Evolutionary conservation across 2,113 vertebrate species (phyloP).

Genomic region (Acanthisitta chloris): DNA sequence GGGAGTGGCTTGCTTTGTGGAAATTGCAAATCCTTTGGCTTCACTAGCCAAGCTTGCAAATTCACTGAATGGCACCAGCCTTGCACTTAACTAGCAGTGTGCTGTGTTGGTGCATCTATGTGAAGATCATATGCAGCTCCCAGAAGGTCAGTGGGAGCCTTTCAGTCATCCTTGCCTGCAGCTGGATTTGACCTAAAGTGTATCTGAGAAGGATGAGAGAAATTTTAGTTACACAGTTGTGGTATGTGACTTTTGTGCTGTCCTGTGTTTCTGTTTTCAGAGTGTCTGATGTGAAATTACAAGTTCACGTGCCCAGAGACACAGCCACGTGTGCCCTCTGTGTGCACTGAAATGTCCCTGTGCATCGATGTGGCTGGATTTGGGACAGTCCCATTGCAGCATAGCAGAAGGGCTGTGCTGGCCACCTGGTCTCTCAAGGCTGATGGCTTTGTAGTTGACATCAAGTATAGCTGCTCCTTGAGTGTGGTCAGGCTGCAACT

Average conservation of each 20-base stretch:
- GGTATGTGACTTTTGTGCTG: background rate
- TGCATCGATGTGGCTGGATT: background rate
- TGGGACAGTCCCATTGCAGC: background rate
- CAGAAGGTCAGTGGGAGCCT: background rate
- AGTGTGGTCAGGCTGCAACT: rapidly evolving
- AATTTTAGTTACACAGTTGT: background rate
- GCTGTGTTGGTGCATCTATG: background rate
- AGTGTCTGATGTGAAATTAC: background rate
- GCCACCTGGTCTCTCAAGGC: background rate
- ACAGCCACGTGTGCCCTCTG: background rate
- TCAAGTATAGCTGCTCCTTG: background rate
- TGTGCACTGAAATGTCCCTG: background rate
- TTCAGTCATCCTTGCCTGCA: background rate
- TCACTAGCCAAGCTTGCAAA: background rate
- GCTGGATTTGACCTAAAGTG: background rate
- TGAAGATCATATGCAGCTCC: background rate
- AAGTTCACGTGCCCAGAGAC: background rate
- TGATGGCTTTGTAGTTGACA: background rate
- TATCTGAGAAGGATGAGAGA: background rate
- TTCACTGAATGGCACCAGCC: background rate
- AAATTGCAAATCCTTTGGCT: background rate
- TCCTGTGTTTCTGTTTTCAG: background rate
- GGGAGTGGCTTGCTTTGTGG: background rate
- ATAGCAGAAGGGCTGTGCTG: background rate
- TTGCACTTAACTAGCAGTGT: background rate